Conservation (phyloP, 2,888 invertebrate genomes). For the Terebella lapidaria region DNA sequence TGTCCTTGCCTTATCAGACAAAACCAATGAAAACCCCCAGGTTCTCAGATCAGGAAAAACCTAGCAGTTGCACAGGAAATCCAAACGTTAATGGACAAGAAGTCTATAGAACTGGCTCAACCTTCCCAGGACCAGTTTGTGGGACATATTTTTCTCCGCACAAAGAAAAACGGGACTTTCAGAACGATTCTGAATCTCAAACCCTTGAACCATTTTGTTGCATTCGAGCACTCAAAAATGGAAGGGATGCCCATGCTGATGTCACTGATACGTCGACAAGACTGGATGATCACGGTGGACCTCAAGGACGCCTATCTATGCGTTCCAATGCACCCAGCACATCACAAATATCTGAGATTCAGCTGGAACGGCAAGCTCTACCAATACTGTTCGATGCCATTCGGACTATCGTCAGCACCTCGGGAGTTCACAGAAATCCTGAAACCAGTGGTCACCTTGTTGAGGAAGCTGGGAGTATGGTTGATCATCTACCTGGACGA, state of each 20-base stretch:
- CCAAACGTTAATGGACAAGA: too few species aligned
- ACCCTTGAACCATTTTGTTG: neutral
- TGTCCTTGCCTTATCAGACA: too few species aligned
- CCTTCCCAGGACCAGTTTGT: too few species aligned
- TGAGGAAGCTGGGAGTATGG: neutral
- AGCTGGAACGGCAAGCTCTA: too few species aligned
- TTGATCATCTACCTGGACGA: neutral
- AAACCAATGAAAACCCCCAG: too few species aligned
- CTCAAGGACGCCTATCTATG: neutral
- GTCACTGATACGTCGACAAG: neutral
- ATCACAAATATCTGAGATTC: neutral
- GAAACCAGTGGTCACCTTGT: neutral
- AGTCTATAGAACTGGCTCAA: too few species aligned
- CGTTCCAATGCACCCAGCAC: too few species aligned
- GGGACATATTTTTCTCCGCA: too few species aligned
- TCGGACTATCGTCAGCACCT: neutral
- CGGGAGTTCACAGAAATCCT: neutral
- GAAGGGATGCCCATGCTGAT: neutral
- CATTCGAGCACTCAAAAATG: neutral
- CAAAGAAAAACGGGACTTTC: neutral
- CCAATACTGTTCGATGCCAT: neutral
- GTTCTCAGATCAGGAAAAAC: too few species aligned
- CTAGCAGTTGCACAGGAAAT: too few species aligned
- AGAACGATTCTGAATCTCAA: neutral
- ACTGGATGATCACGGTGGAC: neutral